Percentiles rank a stretch among this genome's conserved stretches.
These are phyloP conservation scores for Ischnus inquisitorius DNA, from an alignment of 2,888 invertebrate species.

Conservation along the genomic window DNA sequence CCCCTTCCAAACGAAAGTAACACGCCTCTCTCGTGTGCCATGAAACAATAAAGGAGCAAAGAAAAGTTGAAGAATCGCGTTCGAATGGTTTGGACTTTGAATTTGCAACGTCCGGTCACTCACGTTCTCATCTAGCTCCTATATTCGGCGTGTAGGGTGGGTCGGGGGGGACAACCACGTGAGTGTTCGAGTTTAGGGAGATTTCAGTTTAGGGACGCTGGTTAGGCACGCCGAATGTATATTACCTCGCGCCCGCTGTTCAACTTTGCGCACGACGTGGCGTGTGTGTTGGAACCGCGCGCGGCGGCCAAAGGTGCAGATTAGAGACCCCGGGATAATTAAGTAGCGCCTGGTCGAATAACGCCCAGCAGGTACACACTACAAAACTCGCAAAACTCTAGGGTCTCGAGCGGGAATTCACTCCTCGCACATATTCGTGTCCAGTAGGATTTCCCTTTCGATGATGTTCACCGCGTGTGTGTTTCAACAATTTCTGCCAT, in stretches of 20 bases:
- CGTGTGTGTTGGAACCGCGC: constrained; percentile 82
- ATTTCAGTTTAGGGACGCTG: constrained; percentile 63
- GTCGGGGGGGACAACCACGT: constrained; percentile 15
- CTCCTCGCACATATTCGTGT: constrained; percentile 39
- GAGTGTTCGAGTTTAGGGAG: constrained; percentile 41
- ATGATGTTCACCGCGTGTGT: constrained; percentile 32
- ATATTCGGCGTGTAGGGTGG: too few relatives aligned
- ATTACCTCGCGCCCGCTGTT: constrained; percentile 51
- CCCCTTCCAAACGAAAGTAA: constrained; percentile 24
- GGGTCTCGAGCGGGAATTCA: constrained; percentile 19
- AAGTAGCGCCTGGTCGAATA: constrained; percentile 84
- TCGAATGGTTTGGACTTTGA: constrained; percentile 40
- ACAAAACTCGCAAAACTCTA: constrained; percentile 42
- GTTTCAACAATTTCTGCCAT: constrained; percentile 35
- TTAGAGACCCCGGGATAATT: constrained; percentile 85
- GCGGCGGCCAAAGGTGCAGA: constrained; percentile 77
- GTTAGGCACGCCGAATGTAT: constrained; percentile 61
- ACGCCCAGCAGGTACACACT: constrained; percentile 78
- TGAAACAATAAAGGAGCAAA: constrained; percentile 22
- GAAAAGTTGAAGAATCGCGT: constrained; percentile 20
- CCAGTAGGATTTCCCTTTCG: constrained; percentile 50
- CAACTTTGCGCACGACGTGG: constrained; percentile 70
- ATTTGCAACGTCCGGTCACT: constrained; percentile 53
- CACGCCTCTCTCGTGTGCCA: constrained; percentile 26
- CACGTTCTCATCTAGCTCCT: constrained; percentile 34